Conservation (phyloP, 2,113 vertebrate species). For the Zosterops hypoxanthus region DNA sequence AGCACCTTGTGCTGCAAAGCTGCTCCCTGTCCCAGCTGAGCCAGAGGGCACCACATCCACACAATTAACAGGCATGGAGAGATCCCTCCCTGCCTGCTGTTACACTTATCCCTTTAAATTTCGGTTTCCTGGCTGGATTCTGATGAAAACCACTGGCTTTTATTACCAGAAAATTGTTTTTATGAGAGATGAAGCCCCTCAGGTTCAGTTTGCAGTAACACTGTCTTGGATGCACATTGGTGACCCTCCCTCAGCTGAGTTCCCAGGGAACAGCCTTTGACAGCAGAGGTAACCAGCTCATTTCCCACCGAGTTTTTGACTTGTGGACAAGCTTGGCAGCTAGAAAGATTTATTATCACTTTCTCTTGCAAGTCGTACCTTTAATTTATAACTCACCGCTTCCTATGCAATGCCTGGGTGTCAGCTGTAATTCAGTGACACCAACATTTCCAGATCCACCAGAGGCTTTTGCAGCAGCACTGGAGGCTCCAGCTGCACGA, state of each 20-base stretch:
- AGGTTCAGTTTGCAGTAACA: background rate
- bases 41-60: background rate
- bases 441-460: background rate
- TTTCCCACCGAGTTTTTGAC: background rate
- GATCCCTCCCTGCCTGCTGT: background rate
- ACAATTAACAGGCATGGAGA: background rate
- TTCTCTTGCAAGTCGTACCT: background rate
- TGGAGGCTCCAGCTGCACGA: background rate
- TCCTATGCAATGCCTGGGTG: background rate
- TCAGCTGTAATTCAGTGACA: background rate
- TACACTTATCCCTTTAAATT: background rate
- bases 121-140: background rate
- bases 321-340: background rate
- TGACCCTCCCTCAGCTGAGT: background rate
- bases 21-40: background rate
- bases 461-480: background rate
- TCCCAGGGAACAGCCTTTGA: background rate
- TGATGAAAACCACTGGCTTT: background rate
- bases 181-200: background rate
- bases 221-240: background rate
- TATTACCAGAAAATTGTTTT: background rate
- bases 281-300: background rate
- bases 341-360: background rate
- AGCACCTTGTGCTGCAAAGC: background rate
- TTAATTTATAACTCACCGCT: background rate